A percentile compares a stretch with the other conserved stretches of the same genome.
These are phyloP conservation scores for Varanus salvator DNA, from an alignment of 2,113 vertebrate species.

Conservation along the genomic window DNA sequence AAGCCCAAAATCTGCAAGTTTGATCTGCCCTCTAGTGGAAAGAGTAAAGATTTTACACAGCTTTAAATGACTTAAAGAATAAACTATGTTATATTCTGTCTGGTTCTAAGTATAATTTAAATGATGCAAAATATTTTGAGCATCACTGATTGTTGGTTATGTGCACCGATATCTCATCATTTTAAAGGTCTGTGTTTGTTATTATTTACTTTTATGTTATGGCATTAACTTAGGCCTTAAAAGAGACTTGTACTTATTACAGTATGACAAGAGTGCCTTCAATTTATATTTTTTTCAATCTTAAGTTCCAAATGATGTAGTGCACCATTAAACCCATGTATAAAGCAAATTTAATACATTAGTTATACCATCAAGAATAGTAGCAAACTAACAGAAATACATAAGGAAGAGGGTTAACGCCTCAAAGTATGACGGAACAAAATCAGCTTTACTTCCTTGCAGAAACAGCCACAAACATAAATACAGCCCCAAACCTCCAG, in stretches of 20 bases:
- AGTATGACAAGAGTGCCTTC: not conserved
- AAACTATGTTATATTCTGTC: not conserved
- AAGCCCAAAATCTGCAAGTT: constrained; percentile 88
- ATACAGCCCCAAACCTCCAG: not conserved
- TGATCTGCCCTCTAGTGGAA: constrained; percentile 88
- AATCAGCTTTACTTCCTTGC: not conserved
- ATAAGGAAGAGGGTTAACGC: not conserved
- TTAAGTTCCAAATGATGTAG: not conserved
- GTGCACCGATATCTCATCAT: not conserved
- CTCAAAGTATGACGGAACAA: not conserved
- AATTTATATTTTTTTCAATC: not conserved
- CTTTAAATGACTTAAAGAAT: not conserved
- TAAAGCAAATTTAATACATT: not conserved
- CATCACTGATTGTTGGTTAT: not conserved
- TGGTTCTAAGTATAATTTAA: not conserved
- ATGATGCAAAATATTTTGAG: constrained; percentile 38
- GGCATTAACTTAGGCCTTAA: not conserved
- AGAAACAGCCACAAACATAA: not conserved
- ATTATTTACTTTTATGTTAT: not conserved
- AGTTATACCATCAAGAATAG: too few relatives aligned
- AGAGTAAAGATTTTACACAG: constrained; percentile 47
- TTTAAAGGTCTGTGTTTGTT: not conserved
- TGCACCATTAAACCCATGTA: not conserved
- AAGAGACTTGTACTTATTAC: not conserved
- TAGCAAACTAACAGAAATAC: not conserved